These are phyloP conservation scores for Charina bottae DNA, from an alignment of 2,113 vertebrate genomes.

Conservation along the genomic window DNA sequence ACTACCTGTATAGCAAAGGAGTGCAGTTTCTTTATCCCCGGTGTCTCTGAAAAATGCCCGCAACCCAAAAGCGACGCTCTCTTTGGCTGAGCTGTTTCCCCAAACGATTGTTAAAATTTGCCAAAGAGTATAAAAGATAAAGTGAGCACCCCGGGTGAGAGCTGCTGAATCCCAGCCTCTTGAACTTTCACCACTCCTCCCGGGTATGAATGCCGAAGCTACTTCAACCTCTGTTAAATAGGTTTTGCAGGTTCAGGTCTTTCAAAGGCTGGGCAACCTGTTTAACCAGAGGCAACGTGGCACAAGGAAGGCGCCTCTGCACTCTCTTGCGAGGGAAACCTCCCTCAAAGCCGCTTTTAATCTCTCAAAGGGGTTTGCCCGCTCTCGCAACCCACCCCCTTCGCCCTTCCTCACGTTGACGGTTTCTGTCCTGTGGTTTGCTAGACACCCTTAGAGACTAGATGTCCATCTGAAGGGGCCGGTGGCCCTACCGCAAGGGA, in stretches of 20 bases:
- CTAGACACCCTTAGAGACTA: neutral
- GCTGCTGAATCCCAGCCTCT: neutral
- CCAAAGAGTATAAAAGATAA: slow-evolving; percentile 22
- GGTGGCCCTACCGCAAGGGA: neutral
- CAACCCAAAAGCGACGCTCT: slow-evolving; percentile 14
- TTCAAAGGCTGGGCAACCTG: neutral
- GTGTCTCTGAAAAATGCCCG: slow-evolving; percentile 10
- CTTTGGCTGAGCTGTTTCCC: slow-evolving; percentile 20
- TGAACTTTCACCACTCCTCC: too few species aligned
- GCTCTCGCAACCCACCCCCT: neutral
- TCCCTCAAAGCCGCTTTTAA: neutral
- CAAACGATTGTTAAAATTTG: slow-evolving; percentile 12
- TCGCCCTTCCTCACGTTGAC: neutral
- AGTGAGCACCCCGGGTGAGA: slow-evolving; percentile 15
- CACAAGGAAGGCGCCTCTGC: neutral
- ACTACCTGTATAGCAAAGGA: slow-evolving; percentile 33
- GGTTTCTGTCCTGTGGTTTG: neutral
- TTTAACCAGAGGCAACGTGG: too few species aligned
- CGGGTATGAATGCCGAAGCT: neutral
- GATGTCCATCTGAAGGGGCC: neutral
- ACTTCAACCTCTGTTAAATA: neutral
- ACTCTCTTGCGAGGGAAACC: neutral
- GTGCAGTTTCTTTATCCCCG: slow-evolving; percentile 14
- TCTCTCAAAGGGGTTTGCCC: neutral
- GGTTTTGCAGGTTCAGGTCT: neutral